Base-by-base conservation (phyloP, 2,888 invertebrate genomes). In the Caenorhabditis doughertyi region DNA sequence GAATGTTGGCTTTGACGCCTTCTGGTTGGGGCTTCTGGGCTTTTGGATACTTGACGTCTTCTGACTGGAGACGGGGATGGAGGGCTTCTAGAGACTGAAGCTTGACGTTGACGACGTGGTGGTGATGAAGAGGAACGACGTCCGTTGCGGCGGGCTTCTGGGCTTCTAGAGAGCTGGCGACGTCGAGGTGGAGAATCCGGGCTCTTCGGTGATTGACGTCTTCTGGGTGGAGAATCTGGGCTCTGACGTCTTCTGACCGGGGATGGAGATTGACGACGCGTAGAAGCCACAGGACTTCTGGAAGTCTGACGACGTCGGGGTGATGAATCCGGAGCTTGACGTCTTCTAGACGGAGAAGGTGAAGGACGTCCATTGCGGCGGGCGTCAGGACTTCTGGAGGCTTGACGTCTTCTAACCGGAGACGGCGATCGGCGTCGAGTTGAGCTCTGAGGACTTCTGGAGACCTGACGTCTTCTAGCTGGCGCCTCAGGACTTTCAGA, bases 161-260 rank as follows among this genome's bases (percentile, higher is more conserved):
- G 18, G 16, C 39, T 39, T 39, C 39, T 25, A 47, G 13, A 25
- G 32, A n/a, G n/a, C n/a, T n/a, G n/a, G n/a, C n/a, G n/a, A n/a
- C n/a, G n/a, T n/a, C n/a, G n/a, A n/a, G n/a, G n/a, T n/a, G n/a
- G n/a, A n/a, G n/a, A n/a, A n/a, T n/a, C n/a, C n/a, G n/a, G n/a
- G n/a, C n/a, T n/a, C n/a, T n/a, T n/a, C n/a, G n/a, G n/a, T n/a
- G 23, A 2, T 8, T 4, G 23, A 39, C 55, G 42, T 39, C 55
- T 53, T 55, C 42, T 11, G 23, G 1, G 7, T 1, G 39, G 25
- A 7, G 29, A 16, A 32, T n/a, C 3, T 35, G 62, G 7, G 62
- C 47, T 47, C 18, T 47, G 35, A 16, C 60, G 25, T 49, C 53
- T 77, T 51, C 62, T 76, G 1, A 32, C n/a, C n/a, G n/a, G n/a